Evolutionary conservation across 1,140 invertebrate species (phyloP).

Genomic region (Hestina assimilis): DNA sequence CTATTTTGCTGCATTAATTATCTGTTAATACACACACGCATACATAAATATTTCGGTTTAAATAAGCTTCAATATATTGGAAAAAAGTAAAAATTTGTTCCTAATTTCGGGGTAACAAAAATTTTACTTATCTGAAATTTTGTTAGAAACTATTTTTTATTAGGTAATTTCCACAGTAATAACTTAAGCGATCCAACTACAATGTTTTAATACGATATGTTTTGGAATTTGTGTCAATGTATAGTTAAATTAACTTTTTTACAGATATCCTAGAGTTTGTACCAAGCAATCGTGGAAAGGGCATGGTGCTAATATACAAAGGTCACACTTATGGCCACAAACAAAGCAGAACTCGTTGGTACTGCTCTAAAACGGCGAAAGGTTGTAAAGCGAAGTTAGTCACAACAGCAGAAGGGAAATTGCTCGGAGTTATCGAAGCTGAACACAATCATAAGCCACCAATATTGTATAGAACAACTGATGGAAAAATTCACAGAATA

Average conservation of each 20-base stretch:
- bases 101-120: too few relatives aligned
- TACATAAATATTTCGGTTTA: too few relatives aligned
- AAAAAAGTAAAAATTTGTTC: too few relatives aligned
- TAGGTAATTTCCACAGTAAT: too few relatives aligned
- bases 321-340: constrained; percentile 31
- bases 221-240: neutral
- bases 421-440: constrained; percentile 11
- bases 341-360: constrained; percentile 28
- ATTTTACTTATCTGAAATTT: too few relatives aligned
- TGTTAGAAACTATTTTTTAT: too few relatives aligned
- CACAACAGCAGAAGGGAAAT: constrained; percentile 14
- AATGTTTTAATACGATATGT: too few relatives aligned
- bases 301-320: constrained; percentile 23
- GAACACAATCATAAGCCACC: constrained; percentile 35
- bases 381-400: constrained; percentile 30
- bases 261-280: constrained; percentile 37
- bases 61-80: too few relatives aligned
- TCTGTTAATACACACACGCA: too few relatives aligned
- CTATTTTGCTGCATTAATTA: too few relatives aligned
- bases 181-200: too few relatives aligned
- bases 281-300: constrained; percentile 33
- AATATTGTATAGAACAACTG: constrained; percentile 9
- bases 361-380: constrained; percentile 36
- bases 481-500: constrained; percentile 18
- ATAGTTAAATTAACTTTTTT: neutral